These are phyloP conservation scores for Kryptolebias marmoratus DNA, from an alignment of 2,113 vertebrate species.

Conservation along the genomic window DNA sequence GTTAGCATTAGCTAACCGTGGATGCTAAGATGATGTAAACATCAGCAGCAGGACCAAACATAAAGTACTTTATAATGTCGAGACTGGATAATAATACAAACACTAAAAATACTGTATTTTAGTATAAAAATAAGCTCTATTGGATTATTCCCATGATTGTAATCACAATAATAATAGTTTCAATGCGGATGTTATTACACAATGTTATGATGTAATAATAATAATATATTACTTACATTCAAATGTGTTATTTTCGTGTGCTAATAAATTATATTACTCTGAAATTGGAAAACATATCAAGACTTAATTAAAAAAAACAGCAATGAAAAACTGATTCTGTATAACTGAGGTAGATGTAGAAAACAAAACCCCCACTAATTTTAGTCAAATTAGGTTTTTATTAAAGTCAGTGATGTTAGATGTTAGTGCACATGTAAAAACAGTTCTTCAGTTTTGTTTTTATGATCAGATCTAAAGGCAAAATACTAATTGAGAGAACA, in stretches of 20 bases:
- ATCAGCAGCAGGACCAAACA: neutral
- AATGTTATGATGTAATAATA: neutral
- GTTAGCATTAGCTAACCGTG: conserved; percentile 45
- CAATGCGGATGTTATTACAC: too few relatives aligned
- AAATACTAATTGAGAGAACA: neutral
- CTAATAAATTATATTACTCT: too few relatives aligned
- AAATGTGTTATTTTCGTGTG: too few relatives aligned
- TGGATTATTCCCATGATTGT: neutral
- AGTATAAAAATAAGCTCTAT: neutral
- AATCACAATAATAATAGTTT: too few relatives aligned
- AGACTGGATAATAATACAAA: neutral
- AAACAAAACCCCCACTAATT: too few relatives aligned
- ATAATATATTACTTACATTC: neutral
- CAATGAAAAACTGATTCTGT: too few relatives aligned
- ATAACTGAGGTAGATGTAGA: too few relatives aligned
- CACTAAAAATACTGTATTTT: neutral
- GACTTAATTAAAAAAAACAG: too few relatives aligned
- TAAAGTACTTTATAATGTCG: neutral
- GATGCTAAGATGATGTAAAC: conserved; percentile 24
- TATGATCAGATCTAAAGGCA: neutral
- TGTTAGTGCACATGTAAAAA: neutral
- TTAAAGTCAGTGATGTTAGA: neutral
- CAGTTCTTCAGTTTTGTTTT: neutral
- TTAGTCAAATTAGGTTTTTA: neutral
- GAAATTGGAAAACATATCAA: too few relatives aligned